A percentile compares a stretch with the other conserved stretches of the same genome.
Evolutionary conservation across 2,113 vertebrate species (phyloP).

Genomic region (Campylomormyrus tamandua): DNA sequence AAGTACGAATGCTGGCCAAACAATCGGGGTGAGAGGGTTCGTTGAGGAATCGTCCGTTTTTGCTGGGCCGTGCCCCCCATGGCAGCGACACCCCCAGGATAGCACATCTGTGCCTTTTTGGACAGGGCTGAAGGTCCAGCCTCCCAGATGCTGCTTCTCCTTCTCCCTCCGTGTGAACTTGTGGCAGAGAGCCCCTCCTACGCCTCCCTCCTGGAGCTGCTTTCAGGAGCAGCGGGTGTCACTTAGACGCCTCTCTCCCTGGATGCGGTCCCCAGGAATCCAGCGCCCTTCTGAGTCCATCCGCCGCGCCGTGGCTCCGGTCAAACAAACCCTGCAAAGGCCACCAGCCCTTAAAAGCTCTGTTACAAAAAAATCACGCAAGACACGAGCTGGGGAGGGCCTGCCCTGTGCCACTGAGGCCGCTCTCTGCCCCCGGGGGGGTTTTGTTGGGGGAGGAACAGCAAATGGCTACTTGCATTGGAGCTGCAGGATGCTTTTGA

Average conservation of each 20-base stretch:
- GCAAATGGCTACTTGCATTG: constrained; percentile 45
- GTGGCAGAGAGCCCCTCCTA: not conserved
- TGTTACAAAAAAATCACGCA: constrained; percentile 20
- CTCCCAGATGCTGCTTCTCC: not conserved
- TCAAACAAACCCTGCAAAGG: not conserved
- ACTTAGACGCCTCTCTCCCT: constrained; percentile 20
- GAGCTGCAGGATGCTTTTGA: constrained; percentile 50
- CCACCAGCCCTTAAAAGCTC: constrained; percentile 13
- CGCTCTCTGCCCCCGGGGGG: constrained; percentile 51
- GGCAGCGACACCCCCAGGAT: not conserved
- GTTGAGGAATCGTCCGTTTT: not conserved
- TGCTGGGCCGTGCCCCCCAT: not conserved
- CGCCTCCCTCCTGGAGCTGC: constrained; percentile 27
- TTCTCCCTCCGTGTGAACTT: not conserved
- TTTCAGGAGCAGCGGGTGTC: constrained; percentile 30
- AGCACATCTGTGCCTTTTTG: not conserved
- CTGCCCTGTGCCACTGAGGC: constrained; percentile 49
- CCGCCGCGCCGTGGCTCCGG: constrained; percentile 15
- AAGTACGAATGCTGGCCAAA: not conserved
- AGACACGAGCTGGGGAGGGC: constrained; percentile 31
- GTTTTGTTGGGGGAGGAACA: constrained; percentile 46
- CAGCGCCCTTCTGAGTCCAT: constrained; percentile 12
- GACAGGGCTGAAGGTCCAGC: not conserved
- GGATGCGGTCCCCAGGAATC: constrained; percentile 16
- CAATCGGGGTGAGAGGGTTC: not conserved